Percentiles rank a stretch among this genome's conserved stretches.
These are phyloP conservation scores for Conchocele bisecta DNA, from an alignment of 2,888 invertebrate genomes.

Conservation along the genomic window DNA sequence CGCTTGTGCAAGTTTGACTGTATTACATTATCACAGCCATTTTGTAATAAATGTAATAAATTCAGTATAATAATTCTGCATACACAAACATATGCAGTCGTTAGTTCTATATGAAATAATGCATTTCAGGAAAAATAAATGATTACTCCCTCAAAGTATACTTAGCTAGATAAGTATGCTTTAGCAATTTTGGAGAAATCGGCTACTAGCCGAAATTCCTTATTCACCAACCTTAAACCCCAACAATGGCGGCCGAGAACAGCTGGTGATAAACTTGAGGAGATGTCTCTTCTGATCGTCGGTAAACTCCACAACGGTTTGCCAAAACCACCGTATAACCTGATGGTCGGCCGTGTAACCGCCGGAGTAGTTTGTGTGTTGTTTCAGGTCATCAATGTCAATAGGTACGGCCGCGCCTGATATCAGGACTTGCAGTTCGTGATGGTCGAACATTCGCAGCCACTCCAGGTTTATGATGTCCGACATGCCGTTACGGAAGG, in stretches of 20 bases:
- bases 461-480: conserved; percentile 96
- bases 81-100: too few relatives aligned
- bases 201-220: too few relatives aligned
- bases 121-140: too few relatives aligned
- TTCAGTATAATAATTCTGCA: too few relatives aligned
- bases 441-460: conserved; percentile 96
- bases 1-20: too few relatives aligned
- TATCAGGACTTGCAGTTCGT: conserved; percentile 97
- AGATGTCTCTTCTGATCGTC: conserved; percentile 90
- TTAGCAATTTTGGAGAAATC: too few relatives aligned
- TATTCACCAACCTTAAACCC: conserved; percentile 95
- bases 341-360: conserved; percentile 93
- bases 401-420: conserved; percentile 97
- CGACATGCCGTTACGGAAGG: conserved; percentile 94
- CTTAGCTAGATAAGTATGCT: too few relatives aligned
- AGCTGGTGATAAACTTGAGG: conserved; percentile 98
- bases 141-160: too few relatives aligned
- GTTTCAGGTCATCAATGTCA: conserved; percentile 93
- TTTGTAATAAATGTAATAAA: too few relatives aligned
- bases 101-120: too few relatives aligned
- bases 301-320: conserved; percentile 91
- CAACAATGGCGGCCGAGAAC: conserved; percentile 96
- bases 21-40: too few relatives aligned
- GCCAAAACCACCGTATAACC: conserved; percentile 95
- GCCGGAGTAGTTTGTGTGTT: conserved; percentile 94